phyloP scores from a whole-genome alignment of 2,113 vertebrate species.

The Asarcornis scutulata region DNA sequence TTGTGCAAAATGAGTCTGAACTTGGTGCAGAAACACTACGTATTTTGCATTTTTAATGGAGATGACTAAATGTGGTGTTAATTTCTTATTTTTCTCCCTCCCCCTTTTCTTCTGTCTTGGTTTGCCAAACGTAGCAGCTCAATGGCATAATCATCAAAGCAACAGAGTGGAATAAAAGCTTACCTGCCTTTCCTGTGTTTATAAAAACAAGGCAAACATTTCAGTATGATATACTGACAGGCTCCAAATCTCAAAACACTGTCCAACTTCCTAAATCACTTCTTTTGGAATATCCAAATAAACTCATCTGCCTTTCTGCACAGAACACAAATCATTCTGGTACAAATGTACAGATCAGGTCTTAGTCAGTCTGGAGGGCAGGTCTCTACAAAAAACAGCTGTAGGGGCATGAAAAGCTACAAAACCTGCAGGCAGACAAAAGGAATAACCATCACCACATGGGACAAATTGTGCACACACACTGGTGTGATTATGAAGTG shows the following conservation, averaged over 20 bases:
- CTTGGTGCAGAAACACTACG: background rate
- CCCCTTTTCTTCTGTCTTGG: background rate
- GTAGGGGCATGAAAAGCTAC: background rate
- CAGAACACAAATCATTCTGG: background rate
- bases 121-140: background rate
- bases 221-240: constrained; percentile 27
- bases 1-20: background rate
- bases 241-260: constrained; percentile 36
- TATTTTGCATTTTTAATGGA: background rate
- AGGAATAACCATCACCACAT: background rate
- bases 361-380: background rate
- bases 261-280: constrained; percentile 17
- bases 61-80: background rate
- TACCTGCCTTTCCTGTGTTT: constrained; percentile 73
- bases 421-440: background rate
- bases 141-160: background rate
- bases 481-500: background rate
- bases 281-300: background rate
- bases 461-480: background rate
- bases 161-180: background rate
- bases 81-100: background rate
- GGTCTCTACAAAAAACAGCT: background rate
- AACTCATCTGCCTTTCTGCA: background rate
- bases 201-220: constrained; percentile 74
- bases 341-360: background rate